These are phyloP conservation scores for Clostera curtula DNA, from an alignment of 2,888 invertebrate genomes.

Conservation along the genomic window DNA sequence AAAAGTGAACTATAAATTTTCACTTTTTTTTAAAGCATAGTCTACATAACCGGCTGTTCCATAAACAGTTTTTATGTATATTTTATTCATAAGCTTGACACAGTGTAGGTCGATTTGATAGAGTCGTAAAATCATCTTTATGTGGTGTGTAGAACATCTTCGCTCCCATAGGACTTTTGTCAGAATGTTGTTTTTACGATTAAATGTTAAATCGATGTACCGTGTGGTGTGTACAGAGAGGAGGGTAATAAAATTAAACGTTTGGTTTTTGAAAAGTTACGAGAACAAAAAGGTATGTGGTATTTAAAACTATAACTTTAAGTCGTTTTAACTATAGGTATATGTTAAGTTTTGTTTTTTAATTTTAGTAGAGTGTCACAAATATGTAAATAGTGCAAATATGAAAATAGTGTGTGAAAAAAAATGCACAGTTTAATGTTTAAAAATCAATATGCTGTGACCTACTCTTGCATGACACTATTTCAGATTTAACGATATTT, in stretches of 20 bases:
- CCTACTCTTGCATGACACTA: too few relatives aligned
- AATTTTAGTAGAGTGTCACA: too few relatives aligned
- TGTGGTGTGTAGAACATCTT: slow-evolving; percentile 46
- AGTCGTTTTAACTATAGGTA: too few relatives aligned
- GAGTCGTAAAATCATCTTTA: slow-evolving; percentile 67
- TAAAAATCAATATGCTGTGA: too few relatives aligned
- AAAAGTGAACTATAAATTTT: slow-evolving; percentile 7
- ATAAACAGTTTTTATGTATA: slow-evolving; percentile 44
- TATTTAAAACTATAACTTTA: too few relatives aligned
- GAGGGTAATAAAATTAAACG: too few relatives aligned
- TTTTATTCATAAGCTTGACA: slow-evolving; percentile 57
- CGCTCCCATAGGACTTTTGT: slow-evolving; percentile 52
- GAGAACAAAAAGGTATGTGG: too few relatives aligned
- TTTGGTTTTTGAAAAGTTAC: too few relatives aligned
- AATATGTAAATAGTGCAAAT: too few relatives aligned
- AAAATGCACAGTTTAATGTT: too few relatives aligned
- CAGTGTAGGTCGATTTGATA: slow-evolving; percentile 48
- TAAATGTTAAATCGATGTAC: slow-evolving; percentile 21
- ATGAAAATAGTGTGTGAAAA: too few relatives aligned
- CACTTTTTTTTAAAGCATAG: slow-evolving; percentile 15
- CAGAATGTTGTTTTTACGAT: slow-evolving; percentile 60
- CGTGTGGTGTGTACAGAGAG: slow-evolving; percentile 20
- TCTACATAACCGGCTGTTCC: slow-evolving; percentile 24
- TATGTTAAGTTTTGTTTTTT: too few relatives aligned
- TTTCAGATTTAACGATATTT: slow-evolving; percentile 69